phyloP scores from a whole-genome alignment of 2,797 vertebrate species.

The Sebastes kiyomatsui region DNA sequence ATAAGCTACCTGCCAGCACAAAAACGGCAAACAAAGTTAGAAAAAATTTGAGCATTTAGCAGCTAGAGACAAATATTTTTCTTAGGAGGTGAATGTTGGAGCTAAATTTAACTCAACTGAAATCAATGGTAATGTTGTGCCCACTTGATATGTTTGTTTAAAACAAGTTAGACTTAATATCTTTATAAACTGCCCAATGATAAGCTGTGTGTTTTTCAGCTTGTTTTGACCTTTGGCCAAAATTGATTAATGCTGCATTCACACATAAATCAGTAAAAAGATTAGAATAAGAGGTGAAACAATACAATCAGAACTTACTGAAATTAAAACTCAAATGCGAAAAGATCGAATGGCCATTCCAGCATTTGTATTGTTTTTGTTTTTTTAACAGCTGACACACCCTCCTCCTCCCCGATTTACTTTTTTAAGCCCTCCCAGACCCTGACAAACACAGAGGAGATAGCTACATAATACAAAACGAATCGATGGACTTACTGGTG shows the following conservation, averaged over 20 bases:
- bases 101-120: not conserved
- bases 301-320: not conserved
- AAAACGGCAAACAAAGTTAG: not conserved
- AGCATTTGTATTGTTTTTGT: not conserved
- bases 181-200: not conserved
- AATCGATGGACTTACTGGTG: slow-evolving; percentile 87
- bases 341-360: not conserved
- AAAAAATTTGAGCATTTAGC: not conserved
- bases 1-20: not conserved
- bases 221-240: not conserved
- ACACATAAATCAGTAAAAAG: not conserved
- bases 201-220: not conserved
- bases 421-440: not conserved
- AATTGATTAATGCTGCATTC: not conserved
- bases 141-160: not conserved
- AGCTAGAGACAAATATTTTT: not conserved
- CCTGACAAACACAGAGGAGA: not conserved
- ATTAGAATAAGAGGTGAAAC: not conserved
- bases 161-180: not conserved
- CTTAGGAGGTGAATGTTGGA: not conserved
- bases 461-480: not conserved
- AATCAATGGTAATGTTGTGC: not conserved
- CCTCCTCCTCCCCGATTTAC: not conserved
- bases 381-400: not conserved
- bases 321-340: not conserved